Evolutionary conservation across 2,888 invertebrate genomes (phyloP).

Genomic region (Eupithecia centaureata): DNA sequence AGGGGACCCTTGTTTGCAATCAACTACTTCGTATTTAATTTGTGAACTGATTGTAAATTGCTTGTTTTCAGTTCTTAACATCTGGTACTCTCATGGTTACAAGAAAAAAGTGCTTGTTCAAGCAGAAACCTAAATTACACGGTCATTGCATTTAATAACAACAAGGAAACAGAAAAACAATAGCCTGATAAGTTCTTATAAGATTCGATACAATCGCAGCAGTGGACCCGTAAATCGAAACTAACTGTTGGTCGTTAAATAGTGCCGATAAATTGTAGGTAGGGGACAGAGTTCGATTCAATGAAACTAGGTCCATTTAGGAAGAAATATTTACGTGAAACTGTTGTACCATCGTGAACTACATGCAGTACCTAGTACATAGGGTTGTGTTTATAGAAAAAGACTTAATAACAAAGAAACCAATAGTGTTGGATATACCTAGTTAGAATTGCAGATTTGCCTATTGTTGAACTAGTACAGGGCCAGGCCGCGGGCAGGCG

Average conservation of each 20-base stretch:
- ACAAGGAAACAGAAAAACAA: constrained; percentile 27
- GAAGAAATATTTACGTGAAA: neutral
- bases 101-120: neutral
- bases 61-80: neutral
- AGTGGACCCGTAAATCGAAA: constrained; percentile 16
- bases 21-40: neutral
- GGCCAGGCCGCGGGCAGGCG: neutral
- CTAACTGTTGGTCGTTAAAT: constrained; percentile 33
- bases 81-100: neutral
- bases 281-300: constrained; percentile 14
- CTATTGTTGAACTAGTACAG: neutral
- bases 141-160: constrained; percentile 16
- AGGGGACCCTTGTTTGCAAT: neutral
- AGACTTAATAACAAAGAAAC: no score
- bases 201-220: constrained; percentile 20
- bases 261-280: constrained; percentile 28
- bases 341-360: neutral
- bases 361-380: neutral
- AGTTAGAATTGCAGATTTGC: neutral
- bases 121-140: constrained; percentile 14
- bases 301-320: constrained; percentile 1
- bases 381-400: no score
- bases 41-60: neutral
- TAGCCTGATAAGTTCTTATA: constrained; percentile 8
- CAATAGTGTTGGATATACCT: no score